These are phyloP conservation scores for Troides oblongomaculatus DNA, from an alignment of 2,888 invertebrate genomes.

Conservation along the genomic window DNA sequence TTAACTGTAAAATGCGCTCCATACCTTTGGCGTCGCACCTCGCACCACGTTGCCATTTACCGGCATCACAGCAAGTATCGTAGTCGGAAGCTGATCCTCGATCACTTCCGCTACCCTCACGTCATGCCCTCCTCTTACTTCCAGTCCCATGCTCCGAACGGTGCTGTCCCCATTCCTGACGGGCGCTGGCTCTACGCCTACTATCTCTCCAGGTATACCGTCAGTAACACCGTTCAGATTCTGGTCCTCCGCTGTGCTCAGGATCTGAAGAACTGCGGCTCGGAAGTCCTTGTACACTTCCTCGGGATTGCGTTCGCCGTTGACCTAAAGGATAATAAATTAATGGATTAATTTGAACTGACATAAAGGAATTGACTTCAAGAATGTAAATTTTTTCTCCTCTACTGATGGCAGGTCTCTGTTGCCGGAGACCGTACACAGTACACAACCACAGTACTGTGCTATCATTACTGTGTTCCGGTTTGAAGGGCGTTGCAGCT, in stretches of 20 bases:
- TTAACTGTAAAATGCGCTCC: not conserved
- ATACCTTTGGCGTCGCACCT: conserved; percentile 55
- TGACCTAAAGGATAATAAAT: conserved; percentile 80
- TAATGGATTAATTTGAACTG: too few relatives aligned
- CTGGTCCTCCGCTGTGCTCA: conserved; percentile 85
- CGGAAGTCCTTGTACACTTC: conserved; percentile 94
- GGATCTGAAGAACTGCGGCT: conserved; percentile 86
- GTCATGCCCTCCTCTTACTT: not conserved
- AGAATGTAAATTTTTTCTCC: too few relatives aligned
- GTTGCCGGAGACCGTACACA: too few relatives aligned
- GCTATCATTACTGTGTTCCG: too few relatives aligned
- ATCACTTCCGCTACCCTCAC: conserved; percentile 17
- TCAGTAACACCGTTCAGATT: conserved; percentile 81
- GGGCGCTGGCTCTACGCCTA: conserved; percentile 81
- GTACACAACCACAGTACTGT: too few relatives aligned
- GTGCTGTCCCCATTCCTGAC: not conserved
- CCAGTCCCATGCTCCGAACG: not conserved
- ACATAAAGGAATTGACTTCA: too few relatives aligned
- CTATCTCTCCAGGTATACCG: conserved; percentile 82
- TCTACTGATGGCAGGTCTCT: too few relatives aligned
- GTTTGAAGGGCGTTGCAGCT: too few relatives aligned
- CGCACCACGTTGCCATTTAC: conserved; percentile 44
- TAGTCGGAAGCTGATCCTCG: conserved; percentile 31
- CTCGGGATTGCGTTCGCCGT: conserved; percentile 91
- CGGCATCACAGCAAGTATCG: conserved; percentile 30